These are phyloP conservation scores for Ariolimax columbianus DNA, from an alignment of 2,888 invertebrate genomes.

Conservation along the genomic window DNA sequence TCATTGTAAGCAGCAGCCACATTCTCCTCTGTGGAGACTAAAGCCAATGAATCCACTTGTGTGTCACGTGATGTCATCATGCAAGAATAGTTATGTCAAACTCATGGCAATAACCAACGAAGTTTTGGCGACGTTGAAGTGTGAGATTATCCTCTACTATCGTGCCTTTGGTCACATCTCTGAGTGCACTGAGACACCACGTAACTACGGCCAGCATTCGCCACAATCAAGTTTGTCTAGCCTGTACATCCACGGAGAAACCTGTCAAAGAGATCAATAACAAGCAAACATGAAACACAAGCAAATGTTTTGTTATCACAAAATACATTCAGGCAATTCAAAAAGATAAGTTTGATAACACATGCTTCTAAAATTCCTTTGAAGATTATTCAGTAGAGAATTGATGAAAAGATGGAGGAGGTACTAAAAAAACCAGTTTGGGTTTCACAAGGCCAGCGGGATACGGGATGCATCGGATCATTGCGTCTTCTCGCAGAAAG, in stretches of 20 bases:
- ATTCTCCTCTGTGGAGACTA: not conserved
- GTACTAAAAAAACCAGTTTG: no score
- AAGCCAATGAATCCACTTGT: conserved; percentile 9
- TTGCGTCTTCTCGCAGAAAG: no score
- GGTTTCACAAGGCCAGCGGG: no score
- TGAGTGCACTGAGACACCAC: not conserved
- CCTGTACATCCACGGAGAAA: not conserved
- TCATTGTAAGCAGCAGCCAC: conserved; percentile 15
- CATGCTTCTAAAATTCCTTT: no score
- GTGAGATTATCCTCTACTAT: not conserved
- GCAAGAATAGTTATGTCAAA: not conserved
- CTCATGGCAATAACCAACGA: not conserved
- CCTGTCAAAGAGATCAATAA: not conserved
- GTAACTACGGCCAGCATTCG: not conserved
- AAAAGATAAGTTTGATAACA: no score
- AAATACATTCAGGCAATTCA: no score
- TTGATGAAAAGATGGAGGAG: no score
- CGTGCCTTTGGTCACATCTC: not conserved
- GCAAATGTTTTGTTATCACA: no score
- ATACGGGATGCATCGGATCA: no score
- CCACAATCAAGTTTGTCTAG: not conserved
- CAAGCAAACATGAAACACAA: not conserved
- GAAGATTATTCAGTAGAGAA: no score
- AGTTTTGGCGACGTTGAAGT: not conserved
- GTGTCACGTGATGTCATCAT: conserved; percentile 30